Evolutionary conservation across 2,113 vertebrate genomes (phyloP).

Genomic region (Tichodroma muraria): DNA sequence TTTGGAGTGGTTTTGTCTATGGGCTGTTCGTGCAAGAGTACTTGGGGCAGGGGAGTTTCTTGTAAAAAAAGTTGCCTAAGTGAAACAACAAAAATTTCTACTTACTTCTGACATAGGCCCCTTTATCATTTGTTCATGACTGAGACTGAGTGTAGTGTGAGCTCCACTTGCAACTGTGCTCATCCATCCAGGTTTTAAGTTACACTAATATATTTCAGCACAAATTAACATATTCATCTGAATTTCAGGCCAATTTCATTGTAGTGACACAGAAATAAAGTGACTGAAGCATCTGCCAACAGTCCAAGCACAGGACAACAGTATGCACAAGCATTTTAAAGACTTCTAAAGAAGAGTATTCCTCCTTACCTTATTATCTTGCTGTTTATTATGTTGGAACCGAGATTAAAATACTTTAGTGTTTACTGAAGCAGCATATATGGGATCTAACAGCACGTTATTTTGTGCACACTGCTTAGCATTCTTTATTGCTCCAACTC

Average conservation of each 20-base stretch:
- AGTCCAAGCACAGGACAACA: not conserved
- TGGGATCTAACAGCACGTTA: conserved; percentile 59
- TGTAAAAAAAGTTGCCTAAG: not conserved
- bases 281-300: not conserved
- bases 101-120: not conserved
- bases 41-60: not conserved
- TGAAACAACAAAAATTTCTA: not conserved
- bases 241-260: not conserved
- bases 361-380: conserved; percentile 54
- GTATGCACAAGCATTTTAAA: not conserved
- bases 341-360: conserved; percentile 26
- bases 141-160: not conserved
- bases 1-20: not conserved
- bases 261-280: not conserved
- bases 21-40: not conserved
- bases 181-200: not conserved
- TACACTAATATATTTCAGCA: not conserved
- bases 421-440: conserved; percentile 66
- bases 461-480: conserved; percentile 61
- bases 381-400: conserved; percentile 44
- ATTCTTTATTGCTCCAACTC: conserved; percentile 58
- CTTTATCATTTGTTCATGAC: not conserved
- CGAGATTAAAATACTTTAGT: conserved; percentile 65
- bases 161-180: not conserved
- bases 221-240: not conserved